phyloP scores from a whole-genome alignment of 2,797 vertebrate species.

The Urosaurus nigricauda region DNA sequence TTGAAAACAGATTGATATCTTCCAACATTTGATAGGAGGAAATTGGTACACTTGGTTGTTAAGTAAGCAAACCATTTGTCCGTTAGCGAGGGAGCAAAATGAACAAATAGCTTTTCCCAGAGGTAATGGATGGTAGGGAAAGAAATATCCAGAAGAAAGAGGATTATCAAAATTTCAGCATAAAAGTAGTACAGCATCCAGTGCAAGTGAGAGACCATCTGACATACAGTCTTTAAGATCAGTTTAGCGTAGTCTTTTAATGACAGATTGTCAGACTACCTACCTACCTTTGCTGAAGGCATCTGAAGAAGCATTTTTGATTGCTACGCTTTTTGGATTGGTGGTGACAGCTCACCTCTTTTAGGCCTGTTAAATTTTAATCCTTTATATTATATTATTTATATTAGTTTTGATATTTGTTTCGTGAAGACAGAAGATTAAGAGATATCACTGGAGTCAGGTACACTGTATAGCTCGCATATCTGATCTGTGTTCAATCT shows the following conservation, averaged over 20 bases:
- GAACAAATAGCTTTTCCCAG: slow-evolving; percentile 22
- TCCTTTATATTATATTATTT: too few relatives aligned
- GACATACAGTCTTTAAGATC: background rate
- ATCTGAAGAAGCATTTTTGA: background rate
- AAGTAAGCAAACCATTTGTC: slow-evolving; percentile 12
- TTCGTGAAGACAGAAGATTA: too few relatives aligned
- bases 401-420: background rate
- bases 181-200: slow-evolving; percentile 2
- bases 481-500: background rate
- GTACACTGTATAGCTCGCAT: too few relatives aligned
- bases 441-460: background rate
- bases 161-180: background rate
- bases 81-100: slow-evolving; percentile 13
- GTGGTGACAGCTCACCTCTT: background rate
- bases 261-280: background rate
- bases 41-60: slow-evolving; percentile 29
- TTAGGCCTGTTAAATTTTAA: background rate
- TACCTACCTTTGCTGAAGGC: too few relatives aligned
- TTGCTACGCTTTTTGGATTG: background rate
- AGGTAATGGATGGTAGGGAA: background rate
- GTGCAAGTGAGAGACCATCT: background rate
- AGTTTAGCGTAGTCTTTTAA: background rate
- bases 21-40: slow-evolving; percentile 33
- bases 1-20: slow-evolving; percentile 29
- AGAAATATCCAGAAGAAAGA: background rate